phyloP scores from a whole-genome alignment of 2,113 vertebrate species.

The Dasyurus viverrinus region DNA sequence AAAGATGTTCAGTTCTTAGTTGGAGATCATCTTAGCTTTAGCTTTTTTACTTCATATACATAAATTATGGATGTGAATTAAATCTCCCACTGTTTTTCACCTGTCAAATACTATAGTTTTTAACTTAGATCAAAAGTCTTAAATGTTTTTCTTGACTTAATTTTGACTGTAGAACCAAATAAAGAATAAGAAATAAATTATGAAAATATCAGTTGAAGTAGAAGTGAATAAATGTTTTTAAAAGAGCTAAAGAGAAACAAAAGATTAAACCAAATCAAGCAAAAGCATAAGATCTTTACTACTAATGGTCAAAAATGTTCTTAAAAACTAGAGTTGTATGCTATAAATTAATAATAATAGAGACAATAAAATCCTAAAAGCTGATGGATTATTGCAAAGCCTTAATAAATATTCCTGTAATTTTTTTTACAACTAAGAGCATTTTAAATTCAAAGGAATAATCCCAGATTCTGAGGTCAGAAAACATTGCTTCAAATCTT shows the following conservation, averaged over 20 bases:
- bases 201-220: conserved; percentile 59
- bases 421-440: not conserved
- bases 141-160: conserved; percentile 68
- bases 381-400: conserved; percentile 43
- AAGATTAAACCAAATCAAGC: conserved; percentile 61
- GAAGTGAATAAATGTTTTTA: conserved; percentile 62
- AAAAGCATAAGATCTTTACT: conserved; percentile 47
- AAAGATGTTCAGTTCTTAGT: conserved; percentile 57
- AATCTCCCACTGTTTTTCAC: conserved; percentile 59
- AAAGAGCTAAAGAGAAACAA: conserved; percentile 72
- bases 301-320: conserved; percentile 63
- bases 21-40: conserved; percentile 58
- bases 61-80: conserved; percentile 60
- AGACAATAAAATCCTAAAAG: conserved; percentile 13
- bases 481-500: not conserved
- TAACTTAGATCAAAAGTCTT: conserved; percentile 72
- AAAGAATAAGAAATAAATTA: conserved; percentile 69
- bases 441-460: conserved; percentile 8
- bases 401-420: conserved; percentile 20
- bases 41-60: conserved; percentile 58
- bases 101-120: conserved; percentile 60
- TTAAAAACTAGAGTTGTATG: conserved; percentile 52
- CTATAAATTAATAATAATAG: conserved; percentile 19
- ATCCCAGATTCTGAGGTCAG: conserved; percentile 4
- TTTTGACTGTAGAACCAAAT: conserved; percentile 63